Evolutionary conservation across 2,888 invertebrate species (phyloP), one percentile per base, ranked within the genome.

Genomic region (Brenthis daphne): DNA sequence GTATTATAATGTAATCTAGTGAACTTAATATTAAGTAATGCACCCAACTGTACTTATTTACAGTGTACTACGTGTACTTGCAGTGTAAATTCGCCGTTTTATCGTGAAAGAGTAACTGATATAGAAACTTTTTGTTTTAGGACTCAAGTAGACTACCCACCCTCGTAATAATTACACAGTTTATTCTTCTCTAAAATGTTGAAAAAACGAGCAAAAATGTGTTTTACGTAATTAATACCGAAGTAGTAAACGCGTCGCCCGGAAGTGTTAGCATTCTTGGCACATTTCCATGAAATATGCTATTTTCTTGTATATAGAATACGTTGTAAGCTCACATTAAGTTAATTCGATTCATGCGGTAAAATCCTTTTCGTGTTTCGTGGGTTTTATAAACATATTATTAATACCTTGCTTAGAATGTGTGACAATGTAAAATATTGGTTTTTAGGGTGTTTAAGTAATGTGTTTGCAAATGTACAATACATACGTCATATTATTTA

Each of bases 241-340:
- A 60, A 48, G 48, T 50, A n/a, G 60, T 50, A 48, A 60, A 50
- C 60, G 60, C 47, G 65, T 61, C 33, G 29, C 48, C 29, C 56
- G 55, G 67, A 61, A 67, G 61, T 67, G 67, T 54, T 60, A 24
- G 13, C 55, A 61, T 67, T 67, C 61, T 67, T 67, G 67, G 67
- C 67, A 67, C 55, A 53, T 37, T 3, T 48, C 55, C 61, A 56
- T 63, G 53, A 63, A 51, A 37, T 53, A 54, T 63, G 63, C 6
- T 16, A 51, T 63, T 63, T 37, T 48, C 47, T 12, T 43, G 6
- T 63, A 37, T 53, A 53, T 54, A 63, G 37, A 61, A 61, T 61
- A 37, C 61, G 13, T 13, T 63, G 51, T 37, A 33, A 37, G 53
- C 53, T 54, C 37, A 63, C 63, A 63, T 63, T 63, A 63, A 63